Evolutionary conservation across 2,797 vertebrate genomes (phyloP), one percentile per base, ranked within the genome.

Genomic region (Heliangelus exortis): DNA sequence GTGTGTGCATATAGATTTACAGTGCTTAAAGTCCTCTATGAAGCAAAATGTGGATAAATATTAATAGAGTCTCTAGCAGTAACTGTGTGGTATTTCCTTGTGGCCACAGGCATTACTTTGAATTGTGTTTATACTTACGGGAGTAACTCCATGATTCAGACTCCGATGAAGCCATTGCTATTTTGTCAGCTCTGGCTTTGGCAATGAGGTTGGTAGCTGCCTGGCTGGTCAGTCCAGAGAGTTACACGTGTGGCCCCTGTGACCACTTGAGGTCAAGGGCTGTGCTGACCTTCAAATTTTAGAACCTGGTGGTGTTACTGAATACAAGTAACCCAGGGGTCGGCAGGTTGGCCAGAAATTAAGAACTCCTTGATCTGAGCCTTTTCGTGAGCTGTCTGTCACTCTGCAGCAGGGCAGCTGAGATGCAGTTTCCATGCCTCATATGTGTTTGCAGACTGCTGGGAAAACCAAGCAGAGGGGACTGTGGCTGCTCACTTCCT

Each of bases 51-150:
- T 67, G 31, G 43, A 6, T 33, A 31, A 34, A 33, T 22, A 16
- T 34, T 12, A 14, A 3, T 14, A 50, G 62, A 75, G 50, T 21
- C 20, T 3, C 12, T 34, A 34, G n/a, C 54, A 29, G 36, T n/a
- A 51, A 6, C 7, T 17, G 12, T 9, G 19, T 61, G 29, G 5
- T 23, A 1, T 31, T 57, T 48, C 34, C 33, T 43, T 14, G 1
- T 2, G 29, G 51, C 73, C 63, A 13, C 0, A 0, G 41, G 11
- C 45, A 1, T 54, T 29, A 9, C 25, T 65, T 14, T 57, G 25
- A 34, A 3, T n/a, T 31, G 23, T 34, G 16, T 5, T 0, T 19
- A 1, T 59, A 1, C 51, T 33, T 29, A 10, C 5, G 5, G 50
- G 13, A 1, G 0, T 14, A n/a, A 8, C 20, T 11, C 9, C 9